Evolutionary conservation across 2,888 invertebrate species (phyloP).

Genomic region (Lasioglossum figueresi): DNA sequence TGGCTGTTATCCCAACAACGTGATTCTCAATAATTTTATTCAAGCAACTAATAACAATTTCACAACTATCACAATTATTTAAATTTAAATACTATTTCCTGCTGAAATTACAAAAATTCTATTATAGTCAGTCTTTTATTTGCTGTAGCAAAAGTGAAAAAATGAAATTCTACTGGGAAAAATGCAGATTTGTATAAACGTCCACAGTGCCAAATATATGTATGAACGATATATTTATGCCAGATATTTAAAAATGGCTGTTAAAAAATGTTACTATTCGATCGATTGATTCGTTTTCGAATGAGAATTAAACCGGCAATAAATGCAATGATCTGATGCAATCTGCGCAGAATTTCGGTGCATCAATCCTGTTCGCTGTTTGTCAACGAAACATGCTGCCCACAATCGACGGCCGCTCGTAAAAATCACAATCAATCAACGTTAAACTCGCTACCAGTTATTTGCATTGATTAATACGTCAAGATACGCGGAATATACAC

Average conservation of each 20-base stretch:
- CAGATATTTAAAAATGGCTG: too few relatives aligned
- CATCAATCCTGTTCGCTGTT: not conserved
- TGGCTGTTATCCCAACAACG: not conserved
- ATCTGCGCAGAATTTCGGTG: not conserved
- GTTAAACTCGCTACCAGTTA: not conserved
- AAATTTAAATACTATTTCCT: not conserved
- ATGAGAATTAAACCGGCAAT: not conserved
- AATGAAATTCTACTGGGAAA: not conserved
- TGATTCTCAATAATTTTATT: not conserved
- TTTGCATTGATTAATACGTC: constrained; percentile 11
- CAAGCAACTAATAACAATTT: not conserved
- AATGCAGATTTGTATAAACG: not conserved
- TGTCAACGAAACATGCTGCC: not conserved
- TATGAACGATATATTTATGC: too few relatives aligned
- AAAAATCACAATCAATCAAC: constrained; percentile 31
- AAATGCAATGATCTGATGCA: not conserved
- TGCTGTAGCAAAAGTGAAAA: not conserved
- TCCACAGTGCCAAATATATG: too few relatives aligned
- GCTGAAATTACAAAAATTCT: not conserved
- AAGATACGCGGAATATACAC: not conserved
- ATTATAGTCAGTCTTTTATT: not conserved
- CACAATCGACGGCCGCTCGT: not conserved
- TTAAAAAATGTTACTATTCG: not conserved
- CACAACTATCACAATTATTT: not conserved
- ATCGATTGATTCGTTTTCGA: not conserved